Percentiles rank a stretch among this genome's conserved stretches.
Evolutionary conservation across 1,140 invertebrate species (phyloP).

Genomic region (Leptestheria dahalacensis): DNA sequence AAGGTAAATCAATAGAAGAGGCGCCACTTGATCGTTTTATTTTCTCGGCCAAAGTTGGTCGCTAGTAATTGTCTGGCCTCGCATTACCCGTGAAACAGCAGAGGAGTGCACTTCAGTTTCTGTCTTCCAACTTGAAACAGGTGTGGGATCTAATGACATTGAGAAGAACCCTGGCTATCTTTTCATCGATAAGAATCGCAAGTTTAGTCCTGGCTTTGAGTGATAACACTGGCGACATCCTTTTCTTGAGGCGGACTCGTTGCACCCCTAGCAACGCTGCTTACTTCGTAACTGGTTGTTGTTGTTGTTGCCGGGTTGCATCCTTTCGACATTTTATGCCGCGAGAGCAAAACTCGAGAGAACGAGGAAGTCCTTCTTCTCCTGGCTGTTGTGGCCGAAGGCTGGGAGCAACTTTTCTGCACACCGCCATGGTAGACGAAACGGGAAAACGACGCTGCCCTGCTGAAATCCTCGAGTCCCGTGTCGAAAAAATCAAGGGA

Average conservation of each 20-base stretch:
- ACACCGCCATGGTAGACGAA: not conserved
- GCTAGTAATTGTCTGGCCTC: too few species aligned
- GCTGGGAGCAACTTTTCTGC: not conserved
- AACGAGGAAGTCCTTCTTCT: conserved; percentile 12
- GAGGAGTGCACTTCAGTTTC: too few species aligned
- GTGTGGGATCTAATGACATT: too few species aligned
- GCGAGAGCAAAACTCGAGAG: conserved; percentile 7
- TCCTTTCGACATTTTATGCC: not conserved
- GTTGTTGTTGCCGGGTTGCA: not conserved
- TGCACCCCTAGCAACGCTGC: not conserved
- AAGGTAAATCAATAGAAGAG: too few species aligned
- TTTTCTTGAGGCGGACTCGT: not conserved
- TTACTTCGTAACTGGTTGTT: not conserved
- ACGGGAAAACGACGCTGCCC: conserved; percentile 1
- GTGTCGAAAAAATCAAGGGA: conserved; percentile 10
- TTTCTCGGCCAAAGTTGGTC: too few species aligned
- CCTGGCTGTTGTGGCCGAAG: not conserved
- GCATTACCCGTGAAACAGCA: too few species aligned
- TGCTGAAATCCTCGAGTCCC: conserved; percentile 3
- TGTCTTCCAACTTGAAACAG: too few species aligned
- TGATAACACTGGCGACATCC: not conserved
- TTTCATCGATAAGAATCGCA: too few species aligned
- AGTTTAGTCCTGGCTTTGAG: too few species aligned
- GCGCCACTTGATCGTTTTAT: too few species aligned
- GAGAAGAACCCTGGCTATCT: too few species aligned